Evolutionary conservation across 2,888 invertebrate species (phyloP).

Genomic region (Monoplex corrugatus): DNA sequence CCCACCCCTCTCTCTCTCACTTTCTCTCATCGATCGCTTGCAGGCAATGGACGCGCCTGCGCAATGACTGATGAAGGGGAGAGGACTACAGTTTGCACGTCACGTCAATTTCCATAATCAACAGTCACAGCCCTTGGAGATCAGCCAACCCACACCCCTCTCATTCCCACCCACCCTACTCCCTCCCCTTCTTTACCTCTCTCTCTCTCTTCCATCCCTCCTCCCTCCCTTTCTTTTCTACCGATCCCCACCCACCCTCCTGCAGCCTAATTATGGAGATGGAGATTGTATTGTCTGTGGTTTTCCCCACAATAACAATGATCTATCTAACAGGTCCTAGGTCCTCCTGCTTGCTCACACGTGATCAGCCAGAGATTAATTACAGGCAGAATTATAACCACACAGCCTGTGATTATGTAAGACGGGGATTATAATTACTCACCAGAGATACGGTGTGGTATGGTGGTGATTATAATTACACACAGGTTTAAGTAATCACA

Average conservation of each 20-base stretch:
- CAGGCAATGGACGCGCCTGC: background rate
- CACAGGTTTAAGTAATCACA: too few relatives aligned
- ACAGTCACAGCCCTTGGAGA: constrained; percentile 47
- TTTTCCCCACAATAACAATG: constrained; percentile 13
- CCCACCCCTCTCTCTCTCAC: background rate
- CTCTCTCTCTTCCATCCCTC: background rate
- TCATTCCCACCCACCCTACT: background rate
- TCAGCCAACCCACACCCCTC: background rate
- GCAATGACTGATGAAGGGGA: constrained; percentile 47
- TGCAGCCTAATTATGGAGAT: constrained; percentile 10
- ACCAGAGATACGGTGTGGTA: too few relatives aligned
- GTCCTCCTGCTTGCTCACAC: too few relatives aligned
- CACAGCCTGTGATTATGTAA: too few relatives aligned
- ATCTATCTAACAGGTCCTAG: constrained; percentile 36
- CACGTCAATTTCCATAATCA: constrained; percentile 53
- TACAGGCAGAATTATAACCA: too few relatives aligned
- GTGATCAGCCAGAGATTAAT: background rate
- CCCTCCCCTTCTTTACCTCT: background rate
- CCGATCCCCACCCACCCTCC: background rate
- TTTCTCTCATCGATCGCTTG: constrained; percentile 26
- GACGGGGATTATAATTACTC: too few relatives aligned
- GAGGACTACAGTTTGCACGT: constrained; percentile 49
- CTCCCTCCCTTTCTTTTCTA: background rate
- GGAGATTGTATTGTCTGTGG: constrained; percentile 30
- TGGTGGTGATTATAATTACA: too few relatives aligned